Conservation (phyloP, 2,797 vertebrate species). For the Antrozous pallidus region DNA sequence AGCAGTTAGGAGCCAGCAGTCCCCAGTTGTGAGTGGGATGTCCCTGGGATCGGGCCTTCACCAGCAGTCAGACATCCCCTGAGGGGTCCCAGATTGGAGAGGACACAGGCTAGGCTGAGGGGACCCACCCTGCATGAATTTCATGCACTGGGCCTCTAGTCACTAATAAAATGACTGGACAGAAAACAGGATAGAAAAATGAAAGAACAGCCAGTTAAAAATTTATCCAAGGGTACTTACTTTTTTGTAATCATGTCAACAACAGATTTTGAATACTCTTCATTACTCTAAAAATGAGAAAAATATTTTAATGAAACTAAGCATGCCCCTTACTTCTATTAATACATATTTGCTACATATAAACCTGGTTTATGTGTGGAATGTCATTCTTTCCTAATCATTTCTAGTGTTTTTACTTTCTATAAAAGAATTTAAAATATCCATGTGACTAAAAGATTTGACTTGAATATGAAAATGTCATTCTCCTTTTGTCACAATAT, state of each 20-base stretch:
- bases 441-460: background rate
- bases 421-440: background rate
- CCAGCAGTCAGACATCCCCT: no score
- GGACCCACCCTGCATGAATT: no score
- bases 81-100: no score
- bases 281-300: constrained; percentile 82
- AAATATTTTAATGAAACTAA: constrained; percentile 37
- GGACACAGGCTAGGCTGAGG: no score
- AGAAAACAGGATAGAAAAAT: background rate
- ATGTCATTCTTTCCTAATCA: background rate
- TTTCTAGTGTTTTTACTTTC: background rate
- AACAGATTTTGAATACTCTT: constrained; percentile 82
- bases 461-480: background rate
- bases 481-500: background rate
- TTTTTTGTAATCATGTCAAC: constrained; percentile 82
- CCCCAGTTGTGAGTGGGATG: no score
- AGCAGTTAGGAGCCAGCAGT: no score
- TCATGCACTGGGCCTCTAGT: no score
- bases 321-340: background rate
- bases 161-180: background rate
- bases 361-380: background rate
- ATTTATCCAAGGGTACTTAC: constrained; percentile 82
- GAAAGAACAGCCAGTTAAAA: background rate
- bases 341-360: background rate
- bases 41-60: no score